A percentile compares a stretch with the other conserved stretches of the same genome.
Conservation (phyloP, 2,888 invertebrate species). For the Tanytarsus gracilentus region DNA sequence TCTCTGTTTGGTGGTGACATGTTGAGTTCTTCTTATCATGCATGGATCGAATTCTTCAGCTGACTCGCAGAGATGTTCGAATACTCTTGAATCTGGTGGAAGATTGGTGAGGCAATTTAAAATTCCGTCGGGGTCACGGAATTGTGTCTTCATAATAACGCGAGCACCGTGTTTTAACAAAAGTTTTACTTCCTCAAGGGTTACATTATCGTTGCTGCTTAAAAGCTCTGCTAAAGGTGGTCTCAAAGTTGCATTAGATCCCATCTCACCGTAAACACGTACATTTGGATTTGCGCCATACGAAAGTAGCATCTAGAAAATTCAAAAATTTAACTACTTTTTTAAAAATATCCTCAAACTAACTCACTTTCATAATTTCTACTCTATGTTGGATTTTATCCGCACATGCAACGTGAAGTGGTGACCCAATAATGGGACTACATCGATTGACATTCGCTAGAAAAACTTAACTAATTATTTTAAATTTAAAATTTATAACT, state of each 20-base stretch:
- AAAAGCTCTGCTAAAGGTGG: conserved; percentile 78
- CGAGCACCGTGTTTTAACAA: conserved; percentile 69
- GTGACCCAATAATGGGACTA: conserved; percentile 71
- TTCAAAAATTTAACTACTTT: not conserved
- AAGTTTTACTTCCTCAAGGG: conserved; percentile 55
- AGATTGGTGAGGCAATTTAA: conserved; percentile 68
- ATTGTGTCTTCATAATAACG: conserved; percentile 69
- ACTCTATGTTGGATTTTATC: conserved; percentile 64
- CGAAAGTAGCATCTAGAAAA: conserved; percentile 52
- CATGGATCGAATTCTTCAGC: conserved; percentile 70
- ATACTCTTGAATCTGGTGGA: conserved; percentile 47
- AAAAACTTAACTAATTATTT: no score
- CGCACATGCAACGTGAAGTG: conserved; percentile 73
- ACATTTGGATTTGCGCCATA: conserved; percentile 67
- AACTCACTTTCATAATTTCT: conserved; percentile 48
- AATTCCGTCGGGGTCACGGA: conserved; percentile 73
- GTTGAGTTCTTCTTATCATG: conserved; percentile 65
- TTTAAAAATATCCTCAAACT: not conserved
- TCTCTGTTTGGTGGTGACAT: conserved; percentile 57
- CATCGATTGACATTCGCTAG: conserved; percentile 69
- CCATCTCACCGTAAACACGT: conserved; percentile 65
- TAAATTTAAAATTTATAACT: no score
- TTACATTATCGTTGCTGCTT: conserved; percentile 62
- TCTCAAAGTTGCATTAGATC: conserved; percentile 54
- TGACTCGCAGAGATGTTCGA: conserved; percentile 60